Conservation (phyloP, 2,797 vertebrate genomes). For the Epinephelus malabaricus region DNA sequence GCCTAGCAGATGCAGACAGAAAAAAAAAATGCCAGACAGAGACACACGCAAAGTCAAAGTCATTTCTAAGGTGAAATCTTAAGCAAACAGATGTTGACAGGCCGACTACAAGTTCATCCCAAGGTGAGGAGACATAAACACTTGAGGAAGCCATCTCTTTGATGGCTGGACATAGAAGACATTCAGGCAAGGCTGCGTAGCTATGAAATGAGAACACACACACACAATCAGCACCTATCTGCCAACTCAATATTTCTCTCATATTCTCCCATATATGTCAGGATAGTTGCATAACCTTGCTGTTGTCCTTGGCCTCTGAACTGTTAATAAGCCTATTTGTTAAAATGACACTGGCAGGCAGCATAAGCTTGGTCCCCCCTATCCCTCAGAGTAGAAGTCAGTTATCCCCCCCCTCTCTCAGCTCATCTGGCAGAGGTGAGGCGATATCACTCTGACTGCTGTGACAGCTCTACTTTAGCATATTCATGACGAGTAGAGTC, state of each 20-base stretch:
- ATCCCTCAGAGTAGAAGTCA: constrained; percentile 77
- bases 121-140: constrained; percentile 81
- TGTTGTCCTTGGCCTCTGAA: constrained; percentile 84
- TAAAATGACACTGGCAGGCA: constrained; percentile 84
- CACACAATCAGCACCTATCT: constrained; percentile 47
- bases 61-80: constrained; percentile 76
- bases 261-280: constrained; percentile 70
- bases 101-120: constrained; percentile 79
- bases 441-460: constrained; percentile 92
- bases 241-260: constrained; percentile 76
- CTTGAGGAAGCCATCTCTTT: constrained; percentile 66
- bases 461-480: constrained; percentile 96
- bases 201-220: constrained; percentile 70
- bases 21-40: constrained; percentile 28
- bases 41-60: constrained; percentile 70
- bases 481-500: constrained; percentile 94
- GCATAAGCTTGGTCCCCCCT: constrained; percentile 77
- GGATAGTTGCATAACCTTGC: constrained; percentile 80
- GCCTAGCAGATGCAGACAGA: constrained; percentile 68
- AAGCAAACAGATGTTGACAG: constrained; percentile 81
- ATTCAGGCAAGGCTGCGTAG: constrained; percentile 74
- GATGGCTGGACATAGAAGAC: constrained; percentile 70
- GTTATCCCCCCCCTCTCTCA: constrained; percentile 66
- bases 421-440: constrained; percentile 83
- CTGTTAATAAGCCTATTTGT: constrained; percentile 88